These are phyloP conservation scores for Troides helena DNA, from an alignment of 2,888 invertebrate genomes.

Conservation along the genomic window DNA sequence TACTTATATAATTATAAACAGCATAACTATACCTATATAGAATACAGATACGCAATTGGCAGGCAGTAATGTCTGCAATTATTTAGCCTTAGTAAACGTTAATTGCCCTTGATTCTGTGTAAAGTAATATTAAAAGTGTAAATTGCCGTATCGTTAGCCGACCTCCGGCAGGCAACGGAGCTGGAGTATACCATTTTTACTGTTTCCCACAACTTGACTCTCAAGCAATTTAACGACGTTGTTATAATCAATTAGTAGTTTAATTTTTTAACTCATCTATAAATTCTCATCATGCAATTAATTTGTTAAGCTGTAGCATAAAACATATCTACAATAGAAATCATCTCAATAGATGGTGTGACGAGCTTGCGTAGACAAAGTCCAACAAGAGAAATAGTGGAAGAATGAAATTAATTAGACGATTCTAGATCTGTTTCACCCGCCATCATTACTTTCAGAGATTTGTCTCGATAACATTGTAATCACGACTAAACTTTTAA, in stretches of 20 bases:
- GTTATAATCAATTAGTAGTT: neutral
- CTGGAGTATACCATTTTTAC: neutral
- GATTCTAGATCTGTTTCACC: too few species aligned
- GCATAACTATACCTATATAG: neutral
- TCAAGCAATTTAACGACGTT: neutral
- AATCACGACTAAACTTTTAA: too few species aligned
- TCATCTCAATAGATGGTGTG: too few species aligned
- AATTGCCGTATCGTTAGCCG: slow-evolving; percentile 2
- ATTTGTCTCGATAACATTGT: too few species aligned
- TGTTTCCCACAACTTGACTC: neutral
- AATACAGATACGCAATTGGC: neutral
- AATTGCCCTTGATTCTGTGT: neutral
- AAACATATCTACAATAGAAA: too few species aligned
- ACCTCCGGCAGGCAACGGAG: neutral
- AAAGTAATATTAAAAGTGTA: neutral
- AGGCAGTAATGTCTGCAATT: neutral
- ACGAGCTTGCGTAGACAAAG: too few species aligned
- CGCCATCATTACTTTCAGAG: too few species aligned
- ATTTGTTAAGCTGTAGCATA: too few species aligned
- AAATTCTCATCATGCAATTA: too few species aligned
- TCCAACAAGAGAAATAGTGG: too few species aligned
- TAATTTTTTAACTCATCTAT: too few species aligned
- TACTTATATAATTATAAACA: neutral
- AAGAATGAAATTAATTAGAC: too few species aligned
- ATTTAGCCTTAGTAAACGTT: neutral